Base-by-base conservation (phyloP, 2,888 invertebrate genomes). In the Ophonus ardosiacus region DNA sequence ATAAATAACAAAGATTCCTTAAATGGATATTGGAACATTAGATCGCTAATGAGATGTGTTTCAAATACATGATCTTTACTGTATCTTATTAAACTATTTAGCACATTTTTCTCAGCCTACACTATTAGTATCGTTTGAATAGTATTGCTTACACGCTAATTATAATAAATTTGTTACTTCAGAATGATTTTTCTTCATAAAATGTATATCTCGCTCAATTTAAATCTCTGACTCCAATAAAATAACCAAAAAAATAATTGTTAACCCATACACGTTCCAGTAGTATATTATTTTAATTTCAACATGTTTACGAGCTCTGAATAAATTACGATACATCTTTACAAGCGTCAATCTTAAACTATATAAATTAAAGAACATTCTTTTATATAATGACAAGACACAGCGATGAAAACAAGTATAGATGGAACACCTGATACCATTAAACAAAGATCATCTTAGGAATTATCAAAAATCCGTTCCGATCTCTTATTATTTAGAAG, bases 381-480 rank as follows among this genome's bases (percentile, higher is more conserved):
- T 82, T 65, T 21, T 15, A 65, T 13, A 56, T n/a, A 76, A 63
- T 74, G 83, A 74, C 74, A 59, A 74, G 61, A 38, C 31, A 65
- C 6, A 31, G 38, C 31, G 76, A 38, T 61, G 74, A 76, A 83
- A 83, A 74, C 76, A 83, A 83, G 61, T 83, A 61, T 83, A 74
- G 83, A 83, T 74, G 18, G 15, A 51, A 68, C 63, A 68, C 71
- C 65, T 71, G 68, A 68, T 71, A n/a, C 40, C 61, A 74, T 83
- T 83, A 84, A 63, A 84, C 76, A 43, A 84, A 76, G 76, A 84
- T 84, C 84, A 84, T 59, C 57, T 74, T 81, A 79, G 63, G 84
- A 85, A 87, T 84, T 79, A 87, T 87, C 85, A 86, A 86, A 86
- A 84, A 86, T 87, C 86, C 85, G 85, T 86, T 86, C 87, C 86